phyloP scores from a whole-genome alignment of 2,888 invertebrate genomes.

The Phyllotreta striolata region DNA sequence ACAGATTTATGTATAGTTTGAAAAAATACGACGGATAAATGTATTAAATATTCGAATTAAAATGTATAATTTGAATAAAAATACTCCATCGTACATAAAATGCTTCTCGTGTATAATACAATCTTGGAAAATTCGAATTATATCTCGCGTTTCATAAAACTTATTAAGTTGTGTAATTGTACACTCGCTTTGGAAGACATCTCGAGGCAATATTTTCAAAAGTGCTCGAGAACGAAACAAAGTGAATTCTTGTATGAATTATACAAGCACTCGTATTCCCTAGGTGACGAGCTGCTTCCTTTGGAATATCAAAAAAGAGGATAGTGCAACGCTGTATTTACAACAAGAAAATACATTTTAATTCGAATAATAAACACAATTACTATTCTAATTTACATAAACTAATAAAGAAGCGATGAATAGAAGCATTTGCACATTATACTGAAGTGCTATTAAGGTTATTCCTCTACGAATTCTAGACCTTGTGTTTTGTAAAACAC shows the following conservation, averaged over 20 bases:
- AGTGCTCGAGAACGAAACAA: too few relatives aligned
- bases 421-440: slow-evolving; percentile 16
- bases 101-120: neutral
- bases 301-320: too few relatives aligned
- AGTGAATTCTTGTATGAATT: too few relatives aligned
- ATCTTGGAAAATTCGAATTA: too few relatives aligned
- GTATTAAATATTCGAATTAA: slow-evolving; percentile 19
- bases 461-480: slow-evolving; percentile 2
- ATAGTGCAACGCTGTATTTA: too few relatives aligned
- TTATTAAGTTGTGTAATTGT: too few relatives aligned
- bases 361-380: slow-evolving; percentile 4
- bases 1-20: slow-evolving; percentile 49
- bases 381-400: slow-evolving; percentile 12
- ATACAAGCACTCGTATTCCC: too few relatives aligned
- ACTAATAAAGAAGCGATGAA: slow-evolving; percentile 18
- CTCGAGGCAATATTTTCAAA: too few relatives aligned
- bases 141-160: too few relatives aligned
- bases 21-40: slow-evolving; percentile 19
- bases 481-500: slow-evolving; percentile 16
- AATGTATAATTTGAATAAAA: slow-evolving; percentile 14
- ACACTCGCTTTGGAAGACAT: too few relatives aligned
- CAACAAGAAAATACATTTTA: slow-evolving; percentile 8
- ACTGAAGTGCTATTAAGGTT: slow-evolving; percentile 4
- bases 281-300: too few relatives aligned
- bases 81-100: neutral